Base-by-base conservation (phyloP, 2,113 vertebrate species). In the Zosterops japonicus region DNA sequence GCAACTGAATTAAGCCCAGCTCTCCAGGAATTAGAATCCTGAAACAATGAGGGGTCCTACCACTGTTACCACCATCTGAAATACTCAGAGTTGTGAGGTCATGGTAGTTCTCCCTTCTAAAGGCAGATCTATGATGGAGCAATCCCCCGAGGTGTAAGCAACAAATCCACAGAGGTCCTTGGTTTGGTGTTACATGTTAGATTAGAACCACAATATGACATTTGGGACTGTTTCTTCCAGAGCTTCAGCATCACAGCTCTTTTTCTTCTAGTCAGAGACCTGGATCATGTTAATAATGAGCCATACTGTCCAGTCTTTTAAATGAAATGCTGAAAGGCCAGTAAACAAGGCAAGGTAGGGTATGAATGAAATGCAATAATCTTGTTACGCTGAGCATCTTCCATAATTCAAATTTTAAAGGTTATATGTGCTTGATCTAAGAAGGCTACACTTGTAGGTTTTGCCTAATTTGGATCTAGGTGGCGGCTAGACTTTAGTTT, bases 11-110 rank as follows among this genome's bases (percentile, higher is more conserved):
- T 90, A 94, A 88, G 87, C 75, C 75, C 79, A 92, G 67, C 55
- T 95, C 57, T 97, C 89, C 89, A 94, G 85, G 90, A 95, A 94
- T 91, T 83, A 77, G 46, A 87, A 56, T 85, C n/a, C 64, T 56
- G 74, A 77, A 88, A 46, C 35, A 74, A 22, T 0, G 0, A 90
- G 65, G 25, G 41, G n/a, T 70, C 0, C 35, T 91, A 59, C 41
- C 33, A 87, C 21, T 1, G 0, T 83, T 76, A 64, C 60, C 4
- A 14, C 27, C 12, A 14, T 22, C 19, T 65, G 27, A 70, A 79
- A 74, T 71, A 61, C 29, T 61, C 42, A 41, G 88, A 53, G 14
- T 39, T 83, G 11, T 17, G 22, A 90, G 47, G 47, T 35, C 22
- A 21, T 14, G 33, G 33, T 28, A 64, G 21, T 16, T 71, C 52